Conservation (phyloP, 2,797 vertebrate genomes). For the Phaenicophaeus curvirostris region DNA sequence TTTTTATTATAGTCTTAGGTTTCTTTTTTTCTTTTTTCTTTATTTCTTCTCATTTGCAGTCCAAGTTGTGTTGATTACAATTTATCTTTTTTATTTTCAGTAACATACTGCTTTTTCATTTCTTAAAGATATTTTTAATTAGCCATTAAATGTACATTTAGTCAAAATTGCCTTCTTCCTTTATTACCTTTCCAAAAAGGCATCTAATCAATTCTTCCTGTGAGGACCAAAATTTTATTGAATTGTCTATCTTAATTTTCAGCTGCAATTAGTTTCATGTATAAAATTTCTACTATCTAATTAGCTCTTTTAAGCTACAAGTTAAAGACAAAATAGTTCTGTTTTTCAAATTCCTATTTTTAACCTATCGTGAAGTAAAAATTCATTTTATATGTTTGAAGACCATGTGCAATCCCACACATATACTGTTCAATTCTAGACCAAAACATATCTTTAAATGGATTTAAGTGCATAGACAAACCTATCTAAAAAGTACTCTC, state of each 20-base stretch:
- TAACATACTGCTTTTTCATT: neutral
- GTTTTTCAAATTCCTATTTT: neutral
- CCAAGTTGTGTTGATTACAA: neutral
- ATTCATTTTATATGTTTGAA: neutral
- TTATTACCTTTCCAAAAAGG: neutral
- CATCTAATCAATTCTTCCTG: neutral
- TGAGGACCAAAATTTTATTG: fast-evolving
- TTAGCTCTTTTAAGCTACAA: neutral
- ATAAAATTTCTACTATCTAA: neutral
- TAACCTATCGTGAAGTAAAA: neutral
- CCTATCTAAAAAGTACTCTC: neutral
- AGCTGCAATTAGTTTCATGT: neutral
- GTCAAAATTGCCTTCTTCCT: neutral
- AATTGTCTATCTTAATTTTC: neutral
- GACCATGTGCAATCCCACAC: neutral
- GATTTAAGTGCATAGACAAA: neutral
- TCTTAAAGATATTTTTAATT: neutral
- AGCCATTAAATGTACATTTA: neutral
- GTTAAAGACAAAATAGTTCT: neutral
- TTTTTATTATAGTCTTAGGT: neutral
- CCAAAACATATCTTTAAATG: neutral
- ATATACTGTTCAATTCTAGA: neutral
- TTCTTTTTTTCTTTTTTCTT: neutral
- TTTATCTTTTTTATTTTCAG: neutral
- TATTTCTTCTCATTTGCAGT: neutral